Conservation (phyloP, 2,888 invertebrate genomes). For the Drosophila affinis region DNA sequence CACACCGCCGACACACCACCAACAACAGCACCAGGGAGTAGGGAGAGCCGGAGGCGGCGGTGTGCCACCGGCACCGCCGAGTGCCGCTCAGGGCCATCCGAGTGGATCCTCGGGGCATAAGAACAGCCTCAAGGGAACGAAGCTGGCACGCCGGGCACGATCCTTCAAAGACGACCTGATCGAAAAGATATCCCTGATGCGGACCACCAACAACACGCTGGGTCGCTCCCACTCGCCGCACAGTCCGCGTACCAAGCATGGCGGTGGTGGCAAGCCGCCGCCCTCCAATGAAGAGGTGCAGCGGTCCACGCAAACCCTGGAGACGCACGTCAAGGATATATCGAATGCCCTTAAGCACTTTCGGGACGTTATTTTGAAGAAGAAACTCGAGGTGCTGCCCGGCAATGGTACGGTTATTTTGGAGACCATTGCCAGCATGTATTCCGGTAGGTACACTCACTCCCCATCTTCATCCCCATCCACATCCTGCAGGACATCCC, state of each 20-base stretch:
- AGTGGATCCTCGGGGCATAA: constrained; percentile 86
- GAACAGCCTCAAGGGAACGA: constrained; percentile 91
- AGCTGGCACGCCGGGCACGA: constrained; percentile 93
- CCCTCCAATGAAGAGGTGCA: constrained; percentile 85
- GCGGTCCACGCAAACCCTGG: constrained; percentile 89
- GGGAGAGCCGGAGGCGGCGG: constrained; percentile 42
- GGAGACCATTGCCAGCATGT: constrained; percentile 95
- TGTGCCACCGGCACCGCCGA: constrained; percentile 67
- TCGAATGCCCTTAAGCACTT: constrained; percentile 93
- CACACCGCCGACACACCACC: constrained; percentile 65
- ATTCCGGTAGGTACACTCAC: constrained; percentile 85
- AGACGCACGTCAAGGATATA: constrained; percentile 90
- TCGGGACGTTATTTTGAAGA: constrained; percentile 95
- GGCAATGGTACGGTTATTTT: constrained; percentile 97
- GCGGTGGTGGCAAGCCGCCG: constrained; percentile 80
- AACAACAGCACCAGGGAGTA: constrained; percentile 26
- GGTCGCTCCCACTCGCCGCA: constrained; percentile 87
- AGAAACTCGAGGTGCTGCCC: constrained; percentile 95
- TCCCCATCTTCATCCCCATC: neutral
- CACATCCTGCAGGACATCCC: neutral
- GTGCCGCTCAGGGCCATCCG: constrained; percentile 14
- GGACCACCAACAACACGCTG: constrained; percentile 87
- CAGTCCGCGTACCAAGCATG: constrained; percentile 86
- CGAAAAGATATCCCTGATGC: constrained; percentile 95
- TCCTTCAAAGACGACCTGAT: constrained; percentile 97